Conservation (phyloP, 1,140 invertebrate species). For the Cotesia chilonis region DNA sequence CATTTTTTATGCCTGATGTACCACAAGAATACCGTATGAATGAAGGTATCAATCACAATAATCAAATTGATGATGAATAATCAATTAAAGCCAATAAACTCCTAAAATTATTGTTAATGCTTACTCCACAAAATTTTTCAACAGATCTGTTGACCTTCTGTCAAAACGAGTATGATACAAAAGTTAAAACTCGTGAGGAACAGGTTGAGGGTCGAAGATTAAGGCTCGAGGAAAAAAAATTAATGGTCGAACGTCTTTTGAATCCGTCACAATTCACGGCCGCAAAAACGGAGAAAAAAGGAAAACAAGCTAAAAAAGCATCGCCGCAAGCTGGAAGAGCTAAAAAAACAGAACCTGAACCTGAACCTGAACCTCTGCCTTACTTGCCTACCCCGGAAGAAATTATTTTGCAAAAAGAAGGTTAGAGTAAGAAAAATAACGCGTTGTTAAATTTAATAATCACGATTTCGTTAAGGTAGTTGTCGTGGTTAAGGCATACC, state of each 20-base stretch:
- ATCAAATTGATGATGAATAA: conserved; percentile 7
- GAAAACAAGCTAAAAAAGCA: conserved; percentile 39
- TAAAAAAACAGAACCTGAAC: conserved; percentile 44
- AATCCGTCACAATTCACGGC: conserved; percentile 42
- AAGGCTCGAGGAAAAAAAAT: conserved; percentile 51
- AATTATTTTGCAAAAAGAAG: conserved; percentile 48
- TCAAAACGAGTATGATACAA: conserved; percentile 41
- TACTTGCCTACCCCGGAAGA: conserved; percentile 53
- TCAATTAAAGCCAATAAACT: too few species aligned
- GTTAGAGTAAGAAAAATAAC: conserved; percentile 37
- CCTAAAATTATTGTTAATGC: not conserved
- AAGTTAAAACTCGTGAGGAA: conserved; percentile 45
- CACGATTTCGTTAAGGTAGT: too few species aligned
- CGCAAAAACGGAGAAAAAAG: conserved; percentile 42
- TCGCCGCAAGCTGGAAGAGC: conserved; percentile 1
- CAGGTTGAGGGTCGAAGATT: conserved; percentile 49
- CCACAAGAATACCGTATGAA: conserved; percentile 46
- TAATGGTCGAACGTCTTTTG: conserved; percentile 45
- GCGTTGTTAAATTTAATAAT: not conserved
- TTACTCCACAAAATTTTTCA: conserved; percentile 19
- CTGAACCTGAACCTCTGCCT: conserved; percentile 46
- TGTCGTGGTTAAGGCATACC: too few species aligned
- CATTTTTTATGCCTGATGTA: conserved; percentile 55
- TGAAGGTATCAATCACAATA: conserved; percentile 42
- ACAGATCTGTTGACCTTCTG: conserved; percentile 50